Base-by-base conservation (phyloP, 2,888 invertebrate species). In the Clanis bilineata region DNA sequence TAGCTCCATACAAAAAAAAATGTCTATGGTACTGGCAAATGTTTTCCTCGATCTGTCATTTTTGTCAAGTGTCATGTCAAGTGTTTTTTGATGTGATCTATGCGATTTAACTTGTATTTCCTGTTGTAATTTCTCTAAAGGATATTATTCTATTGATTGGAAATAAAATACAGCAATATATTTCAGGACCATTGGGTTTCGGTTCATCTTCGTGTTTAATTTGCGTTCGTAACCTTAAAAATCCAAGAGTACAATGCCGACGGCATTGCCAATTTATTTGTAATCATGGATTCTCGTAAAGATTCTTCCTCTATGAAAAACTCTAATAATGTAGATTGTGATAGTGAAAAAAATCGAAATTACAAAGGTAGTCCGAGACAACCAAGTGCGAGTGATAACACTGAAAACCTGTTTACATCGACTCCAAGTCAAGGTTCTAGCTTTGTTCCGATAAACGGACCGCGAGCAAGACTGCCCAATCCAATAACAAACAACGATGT, bases 241-340 rank as follows among this genome's bases (percentile, higher is more conserved):
- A 36, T 45, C 28, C 32, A 69, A 74, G 72, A 76, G 75, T 82
- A 85, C 83, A 87, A 90, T 86, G 90, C 88, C 88, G 87, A 86
- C 80, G 73, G 71, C 69, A 73, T 79, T 75, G 72, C 73, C 74
- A 69, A 71, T 77, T 74, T 74, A 73, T 73, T 72, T 81, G 73
- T 81, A 79, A 79, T 74, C 76, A 92, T 92, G 92, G 91, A 91
- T 83, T 78, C 86, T 67, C 71, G 73, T 60, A 81, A 86, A 72
- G 83, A 84, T 70, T 76, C 80, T 63, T 62, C 77, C 62, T 74
- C 83, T 66, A 73, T 70, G 63, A 82, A 70, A 65, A 84, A 83
- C 69, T 68, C 77, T 63, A 66, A 72, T 55, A 79, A 79, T 67
- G 67, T 74, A 23, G 85, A 85, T 60, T 71, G 79, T 71, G 85